Evolutionary conservation across 2,888 invertebrate genomes (phyloP).

Genomic region (Tetramorium bicarinatum): DNA sequence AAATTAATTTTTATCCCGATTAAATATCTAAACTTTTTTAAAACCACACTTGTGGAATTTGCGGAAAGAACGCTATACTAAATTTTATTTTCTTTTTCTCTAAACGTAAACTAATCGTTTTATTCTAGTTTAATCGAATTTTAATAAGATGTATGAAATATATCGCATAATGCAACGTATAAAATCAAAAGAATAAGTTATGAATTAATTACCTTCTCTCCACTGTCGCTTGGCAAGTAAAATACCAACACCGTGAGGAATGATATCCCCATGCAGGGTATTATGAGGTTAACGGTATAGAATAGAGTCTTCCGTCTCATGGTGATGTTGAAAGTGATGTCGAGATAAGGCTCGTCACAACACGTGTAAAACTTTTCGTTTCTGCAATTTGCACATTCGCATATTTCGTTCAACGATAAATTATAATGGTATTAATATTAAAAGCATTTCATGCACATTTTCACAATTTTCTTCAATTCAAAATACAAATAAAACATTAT

Average conservation of each 20-base stretch:
- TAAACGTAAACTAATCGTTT: neutral
- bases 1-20: neutral
- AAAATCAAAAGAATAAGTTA: neutral
- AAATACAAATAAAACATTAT: neutral
- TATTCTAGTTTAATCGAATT: neutral
- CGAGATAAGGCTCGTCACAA: slow-evolving; percentile 98
- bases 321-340: slow-evolving; percentile 98
- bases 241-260: slow-evolving; percentile 98
- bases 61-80: neutral
- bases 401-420: slow-evolving; percentile 4
- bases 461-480: slow-evolving; percentile 3
- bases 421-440: slow-evolving; percentile 1
- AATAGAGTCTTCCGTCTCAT: slow-evolving; percentile 98
- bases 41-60: neutral
- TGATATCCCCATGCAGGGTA: slow-evolving; percentile 98
- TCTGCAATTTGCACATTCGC: slow-evolving; percentile 86
- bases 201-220: slow-evolving; percentile 93
- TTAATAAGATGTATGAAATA: neutral
- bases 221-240: slow-evolving; percentile 98
- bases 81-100: neutral
- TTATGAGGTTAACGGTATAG: slow-evolving; percentile 98
- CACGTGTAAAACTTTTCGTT: slow-evolving; percentile 98
- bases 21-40: neutral
- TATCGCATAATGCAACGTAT: neutral
- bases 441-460: neutral